Conservation (phyloP, 1,140 invertebrate species). For the Ylistrum balloti region DNA sequence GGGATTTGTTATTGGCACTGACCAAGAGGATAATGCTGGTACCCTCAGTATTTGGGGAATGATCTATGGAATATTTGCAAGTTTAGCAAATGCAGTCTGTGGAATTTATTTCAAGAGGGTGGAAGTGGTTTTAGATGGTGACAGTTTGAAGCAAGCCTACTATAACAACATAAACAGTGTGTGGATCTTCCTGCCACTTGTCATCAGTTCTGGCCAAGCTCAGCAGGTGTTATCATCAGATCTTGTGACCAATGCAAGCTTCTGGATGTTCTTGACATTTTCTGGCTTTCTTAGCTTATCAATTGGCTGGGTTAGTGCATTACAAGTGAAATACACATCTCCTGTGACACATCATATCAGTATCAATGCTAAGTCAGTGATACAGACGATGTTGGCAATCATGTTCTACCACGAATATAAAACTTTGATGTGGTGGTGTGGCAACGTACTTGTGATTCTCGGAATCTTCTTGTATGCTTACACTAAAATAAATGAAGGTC, state of each 20-base stretch:
- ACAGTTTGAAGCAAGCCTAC: conserved; percentile 76
- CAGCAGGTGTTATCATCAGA: conserved; percentile 62
- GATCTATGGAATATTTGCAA: conserved; percentile 78
- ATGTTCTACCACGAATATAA: conserved; percentile 76
- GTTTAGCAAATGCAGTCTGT: conserved; percentile 78
- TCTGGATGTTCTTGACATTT: conserved; percentile 74
- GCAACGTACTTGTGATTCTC: conserved; percentile 78
- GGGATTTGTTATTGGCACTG: conserved; percentile 80
- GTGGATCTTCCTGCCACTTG: conserved; percentile 76
- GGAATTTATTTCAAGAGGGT: conserved; percentile 79
- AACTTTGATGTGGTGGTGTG: conserved; percentile 79
- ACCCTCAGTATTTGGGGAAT: conserved; percentile 78
- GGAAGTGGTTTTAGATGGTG: conserved; percentile 68
- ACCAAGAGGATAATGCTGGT: conserved; percentile 78
- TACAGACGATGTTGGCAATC: conserved; percentile 81
- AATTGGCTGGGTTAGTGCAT: conserved; percentile 80
- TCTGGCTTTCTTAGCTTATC: conserved; percentile 78
- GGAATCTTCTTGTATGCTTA: conserved; percentile 77
- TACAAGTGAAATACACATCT: conserved; percentile 81
- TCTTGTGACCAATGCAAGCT: conserved; percentile 56
- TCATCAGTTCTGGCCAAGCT: conserved; percentile 75
- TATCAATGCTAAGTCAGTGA: conserved; percentile 81
- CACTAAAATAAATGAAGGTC: conserved; percentile 55
- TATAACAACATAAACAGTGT: conserved; percentile 78
- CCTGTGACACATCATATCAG: conserved; percentile 82